These are phyloP conservation scores for Gibbula magus DNA, from an alignment of 2,888 invertebrate genomes.

Conservation along the genomic window DNA sequence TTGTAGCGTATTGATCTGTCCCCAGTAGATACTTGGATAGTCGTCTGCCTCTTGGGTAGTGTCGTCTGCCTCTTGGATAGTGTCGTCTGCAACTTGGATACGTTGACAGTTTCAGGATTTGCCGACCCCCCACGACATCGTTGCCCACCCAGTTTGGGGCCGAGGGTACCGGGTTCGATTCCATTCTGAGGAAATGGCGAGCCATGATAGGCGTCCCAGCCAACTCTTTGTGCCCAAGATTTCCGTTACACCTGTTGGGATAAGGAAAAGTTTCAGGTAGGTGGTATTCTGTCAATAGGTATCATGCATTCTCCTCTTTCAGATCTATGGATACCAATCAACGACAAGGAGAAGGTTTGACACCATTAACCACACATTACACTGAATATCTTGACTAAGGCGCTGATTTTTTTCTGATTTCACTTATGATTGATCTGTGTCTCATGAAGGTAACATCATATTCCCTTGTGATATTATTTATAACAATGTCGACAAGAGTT, in stretches of 20 bases:
- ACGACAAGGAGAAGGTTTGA: too few relatives aligned
- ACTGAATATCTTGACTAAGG: too few relatives aligned
- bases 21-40: too few relatives aligned
- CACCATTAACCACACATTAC: too few relatives aligned
- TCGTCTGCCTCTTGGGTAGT: too few relatives aligned
- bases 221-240: constrained; percentile 27
- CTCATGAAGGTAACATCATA: too few relatives aligned
- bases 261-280: constrained; percentile 32
- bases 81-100: not conserved
- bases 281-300: not conserved
- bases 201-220: constrained; percentile 16
- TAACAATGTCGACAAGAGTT: too few relatives aligned
- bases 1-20: too few relatives aligned
- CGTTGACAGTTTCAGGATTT: constrained; percentile 12
- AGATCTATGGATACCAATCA: not conserved
- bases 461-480: too few relatives aligned
- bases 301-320: not conserved
- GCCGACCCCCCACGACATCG: not conserved
- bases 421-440: too few relatives aligned
- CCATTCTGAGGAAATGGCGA: constrained; percentile 20
- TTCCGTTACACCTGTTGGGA: constrained; percentile 26
- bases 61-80: too few relatives aligned
- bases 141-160: not conserved
- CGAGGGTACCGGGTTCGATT: not conserved
- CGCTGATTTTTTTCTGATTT: too few relatives aligned